Conservation (phyloP, 2,888 invertebrate genomes). For the Trachelus troglodyta region DNA sequence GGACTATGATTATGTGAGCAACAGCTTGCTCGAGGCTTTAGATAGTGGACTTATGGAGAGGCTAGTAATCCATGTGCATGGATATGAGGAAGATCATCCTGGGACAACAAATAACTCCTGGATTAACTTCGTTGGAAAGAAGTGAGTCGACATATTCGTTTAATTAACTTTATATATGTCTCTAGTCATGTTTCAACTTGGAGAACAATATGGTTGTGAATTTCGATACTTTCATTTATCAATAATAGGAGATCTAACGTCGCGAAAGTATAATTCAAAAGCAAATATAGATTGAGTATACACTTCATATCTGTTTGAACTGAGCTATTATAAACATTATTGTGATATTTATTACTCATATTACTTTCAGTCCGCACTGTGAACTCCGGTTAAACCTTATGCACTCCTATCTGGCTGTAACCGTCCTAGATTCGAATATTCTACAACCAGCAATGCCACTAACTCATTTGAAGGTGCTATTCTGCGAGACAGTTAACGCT, state of each 20-base stretch:
- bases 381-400: slow-evolving; percentile 73
- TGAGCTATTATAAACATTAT: neutral
- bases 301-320: neutral
- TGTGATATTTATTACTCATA: neutral
- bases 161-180: neutral
- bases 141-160: slow-evolving; percentile 50
- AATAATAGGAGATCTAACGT: neutral
- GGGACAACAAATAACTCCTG: slow-evolving; percentile 75
- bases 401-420: slow-evolving; percentile 77
- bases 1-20: slow-evolving; percentile 71
- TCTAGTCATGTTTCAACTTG: neutral
- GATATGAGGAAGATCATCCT: slow-evolving; percentile 73
- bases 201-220: neutral
- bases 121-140: slow-evolving; percentile 70
- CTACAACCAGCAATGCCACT: slow-evolving; percentile 78
- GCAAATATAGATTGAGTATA: neutral
- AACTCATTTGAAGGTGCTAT: slow-evolving; percentile 78
- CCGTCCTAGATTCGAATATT: slow-evolving; percentile 72
- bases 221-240: neutral
- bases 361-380: slow-evolving; percentile 67
- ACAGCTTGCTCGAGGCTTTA: slow-evolving; percentile 67
- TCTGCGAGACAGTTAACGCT: slow-evolving; percentile 74
- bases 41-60: slow-evolving; percentile 67
- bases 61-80: slow-evolving; percentile 78
- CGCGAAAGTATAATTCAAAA: neutral